phyloP scores from a whole-genome alignment of 2,888 invertebrate species.

The Drosophila sordidapex region DNA sequence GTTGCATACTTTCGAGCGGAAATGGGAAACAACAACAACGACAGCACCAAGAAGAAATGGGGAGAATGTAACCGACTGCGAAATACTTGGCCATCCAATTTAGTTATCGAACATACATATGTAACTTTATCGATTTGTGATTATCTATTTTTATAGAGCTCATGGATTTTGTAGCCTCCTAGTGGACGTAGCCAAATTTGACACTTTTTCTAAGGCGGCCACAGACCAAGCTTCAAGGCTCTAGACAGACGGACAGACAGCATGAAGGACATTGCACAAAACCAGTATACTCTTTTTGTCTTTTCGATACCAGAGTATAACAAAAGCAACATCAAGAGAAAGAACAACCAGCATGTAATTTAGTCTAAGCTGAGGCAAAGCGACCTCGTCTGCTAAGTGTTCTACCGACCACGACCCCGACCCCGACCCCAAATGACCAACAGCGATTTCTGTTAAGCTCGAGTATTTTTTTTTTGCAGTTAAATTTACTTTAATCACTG shows the following conservation, averaged over 20 bases:
- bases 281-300: neutral
- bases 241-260: too few relatives aligned
- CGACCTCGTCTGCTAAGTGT: slow-evolving; percentile 32
- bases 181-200: neutral
- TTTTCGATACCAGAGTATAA: neutral
- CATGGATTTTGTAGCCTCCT: neutral
- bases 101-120: too few relatives aligned
- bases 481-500: slow-evolving; percentile 81
- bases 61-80: neutral
- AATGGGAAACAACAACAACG: slow-evolving; percentile 51
- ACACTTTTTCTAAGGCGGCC: neutral
- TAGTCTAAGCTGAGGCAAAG: slow-evolving; percentile 34
- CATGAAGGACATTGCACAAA: neutral
- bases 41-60: slow-evolving; percentile 12
- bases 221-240: neutral
- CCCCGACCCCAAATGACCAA: slow-evolving; percentile 4
- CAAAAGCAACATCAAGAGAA: slow-evolving; percentile 13
- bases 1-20: slow-evolving; percentile 69
- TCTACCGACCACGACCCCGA: slow-evolving; percentile 1
- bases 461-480: slow-evolving; percentile 58
- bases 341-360: slow-evolving; percentile 43
- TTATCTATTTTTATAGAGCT: neutral
- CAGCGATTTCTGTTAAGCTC: slow-evolving; percentile 59
- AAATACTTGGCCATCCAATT: neutral
- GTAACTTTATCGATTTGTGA: neutral